Conservation (phyloP, 1,140 invertebrate genomes). For the Drosophila serrata region DNA sequence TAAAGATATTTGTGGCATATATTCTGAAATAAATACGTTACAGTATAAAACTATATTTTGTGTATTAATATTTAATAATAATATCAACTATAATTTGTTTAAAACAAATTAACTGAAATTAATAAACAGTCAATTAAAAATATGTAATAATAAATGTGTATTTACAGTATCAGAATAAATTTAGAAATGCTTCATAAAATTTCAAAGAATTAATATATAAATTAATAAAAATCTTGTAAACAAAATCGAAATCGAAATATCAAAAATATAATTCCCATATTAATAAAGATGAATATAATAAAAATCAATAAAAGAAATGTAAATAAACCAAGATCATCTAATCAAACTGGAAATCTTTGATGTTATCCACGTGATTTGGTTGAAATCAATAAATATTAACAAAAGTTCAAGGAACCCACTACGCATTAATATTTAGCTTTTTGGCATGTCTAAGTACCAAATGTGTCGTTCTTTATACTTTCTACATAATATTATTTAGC, state of each 20-base stretch:
- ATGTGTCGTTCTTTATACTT: constrained; percentile 36
- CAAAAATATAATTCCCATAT: neutral
- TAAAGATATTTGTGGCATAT: neutral
- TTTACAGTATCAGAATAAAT: too few species aligned
- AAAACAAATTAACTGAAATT: accelerated
- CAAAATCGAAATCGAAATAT: neutral
- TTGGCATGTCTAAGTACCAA: constrained; percentile 47
- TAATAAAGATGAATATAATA: constrained; percentile 1
- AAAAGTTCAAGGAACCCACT: constrained; percentile 39
- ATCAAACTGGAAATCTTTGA: constrained; percentile 22
- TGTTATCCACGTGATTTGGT: constrained; percentile 23
- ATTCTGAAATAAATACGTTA: neutral
- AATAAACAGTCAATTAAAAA: neutral
- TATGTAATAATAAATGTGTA: too few species aligned
- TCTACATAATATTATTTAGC: constrained; percentile 55
- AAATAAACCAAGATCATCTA: neutral
- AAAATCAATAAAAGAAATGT: neutral
- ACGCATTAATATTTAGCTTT: constrained; percentile 49
- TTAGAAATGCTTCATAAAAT: neutral
- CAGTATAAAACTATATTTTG: accelerated
- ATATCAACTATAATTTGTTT: neutral
- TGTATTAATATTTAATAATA: neutral
- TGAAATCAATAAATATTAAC: constrained; percentile 36
- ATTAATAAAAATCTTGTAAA: neutral
- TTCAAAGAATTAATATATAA: neutral